These are phyloP conservation scores for Drosophila chauvacae DNA, from an alignment of 1,140 invertebrate genomes.

Conservation along the genomic window DNA sequence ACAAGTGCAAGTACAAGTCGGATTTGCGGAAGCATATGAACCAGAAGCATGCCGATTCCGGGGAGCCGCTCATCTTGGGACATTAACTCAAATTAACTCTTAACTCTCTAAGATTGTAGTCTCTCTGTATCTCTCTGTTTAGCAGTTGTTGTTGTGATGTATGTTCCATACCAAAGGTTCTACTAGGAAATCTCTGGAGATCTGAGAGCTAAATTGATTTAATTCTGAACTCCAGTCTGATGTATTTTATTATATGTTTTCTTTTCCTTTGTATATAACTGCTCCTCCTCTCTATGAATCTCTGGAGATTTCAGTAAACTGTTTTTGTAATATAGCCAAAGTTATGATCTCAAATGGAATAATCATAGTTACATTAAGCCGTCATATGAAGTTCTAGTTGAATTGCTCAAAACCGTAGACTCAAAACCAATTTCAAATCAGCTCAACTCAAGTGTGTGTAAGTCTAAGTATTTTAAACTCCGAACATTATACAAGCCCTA, in stretches of 20 bases:
- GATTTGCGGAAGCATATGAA: conserved; percentile 83
- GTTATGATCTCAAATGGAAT: conserved; percentile 59
- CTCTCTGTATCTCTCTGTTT: conserved; percentile 21
- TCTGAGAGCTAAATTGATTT: too few relatives aligned
- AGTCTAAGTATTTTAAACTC: conserved; percentile 44
- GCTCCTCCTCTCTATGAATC: background rate
- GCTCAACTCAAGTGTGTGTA: conserved; percentile 43
- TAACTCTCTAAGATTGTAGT: conserved; percentile 9
- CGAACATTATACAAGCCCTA: conserved; percentile 20
- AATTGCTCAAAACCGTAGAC: conserved; percentile 54
- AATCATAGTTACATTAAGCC: conserved; percentile 38
- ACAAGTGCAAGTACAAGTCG: conserved; percentile 84
- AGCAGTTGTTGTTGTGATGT: conserved; percentile 68
- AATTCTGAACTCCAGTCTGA: background rate
- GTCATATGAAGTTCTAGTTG: conserved; percentile 29
- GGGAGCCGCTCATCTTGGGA: conserved; percentile 37
- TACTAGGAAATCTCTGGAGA: conserved; percentile 2
- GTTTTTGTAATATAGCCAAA: conserved; percentile 71
- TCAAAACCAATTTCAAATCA: conserved; percentile 34
- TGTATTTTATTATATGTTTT: background rate
- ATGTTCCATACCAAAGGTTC: conserved; percentile 9
- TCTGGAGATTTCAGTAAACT: conserved; percentile 10
- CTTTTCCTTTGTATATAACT: background rate
- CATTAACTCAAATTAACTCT: conserved; percentile 10
- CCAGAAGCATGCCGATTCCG: conserved; percentile 73